Evolutionary conservation across 2,113 vertebrate species (phyloP), one percentile per base, ranked within the genome.

Genomic region (Irena cyanogastra): DNA sequence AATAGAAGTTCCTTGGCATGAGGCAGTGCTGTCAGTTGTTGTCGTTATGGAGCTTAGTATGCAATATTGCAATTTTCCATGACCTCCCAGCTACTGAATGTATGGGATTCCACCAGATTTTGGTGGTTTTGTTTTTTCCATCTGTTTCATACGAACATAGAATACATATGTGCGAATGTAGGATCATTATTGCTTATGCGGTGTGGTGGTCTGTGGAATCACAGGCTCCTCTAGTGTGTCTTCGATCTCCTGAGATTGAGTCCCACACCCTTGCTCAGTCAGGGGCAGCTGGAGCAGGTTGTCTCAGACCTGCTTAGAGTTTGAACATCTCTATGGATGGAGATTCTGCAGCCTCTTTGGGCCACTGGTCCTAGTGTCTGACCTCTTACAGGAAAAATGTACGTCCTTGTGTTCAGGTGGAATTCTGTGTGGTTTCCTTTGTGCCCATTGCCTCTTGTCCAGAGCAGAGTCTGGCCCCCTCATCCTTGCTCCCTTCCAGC

Each of bases 1-100:
- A 68, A 53, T 2, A 79, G 35, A 53, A 90, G 27, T 76, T 95
- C 42, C 31, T 79, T 82, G 78, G 64, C 49, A 45, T 11, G 45
- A 69, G 61, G 35, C 0, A 4, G 14, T 57, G 42, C 70, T 68
- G 19, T 78, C 31, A 30, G 33, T 83, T 45, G 20, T 12, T 87
- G 33, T 39, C 27, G 7, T 63, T 64, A 6, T 0, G 0, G 27
- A 59, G 30, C n/a, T 81, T 22, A 15, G 39, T 27, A 49, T 31
- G 20, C 50, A 47, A 4, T 2, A 0, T 33, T 72, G 37, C 11
- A 3, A 27, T 60, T 83, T 78, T 61, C 24, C 0, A 0, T 44
- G 44, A 59, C 56, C 39, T 93, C 52, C 57, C 41, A 66, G 56
- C 30, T 71, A 5, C 49, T 68, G 35, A 54, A 54, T 44, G 54